Base-by-base conservation (phyloP, 2,888 invertebrate genomes). In the Dryococelus australis region DNA sequence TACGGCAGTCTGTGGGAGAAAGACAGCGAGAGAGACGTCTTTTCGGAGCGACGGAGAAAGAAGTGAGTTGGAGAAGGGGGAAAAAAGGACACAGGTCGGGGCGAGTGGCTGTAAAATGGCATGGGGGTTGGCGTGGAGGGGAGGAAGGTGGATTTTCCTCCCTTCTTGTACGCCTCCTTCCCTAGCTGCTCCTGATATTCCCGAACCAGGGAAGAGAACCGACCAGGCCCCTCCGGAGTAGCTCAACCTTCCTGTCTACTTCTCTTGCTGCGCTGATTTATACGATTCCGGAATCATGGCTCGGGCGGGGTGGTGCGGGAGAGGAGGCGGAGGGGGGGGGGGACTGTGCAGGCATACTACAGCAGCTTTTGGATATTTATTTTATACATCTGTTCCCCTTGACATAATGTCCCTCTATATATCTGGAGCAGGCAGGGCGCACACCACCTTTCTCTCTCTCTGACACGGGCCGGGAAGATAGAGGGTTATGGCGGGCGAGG, bases 361-460 rank as follows among this genome's bases (percentile, higher is more conserved):
- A 65, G 65, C 65, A 65, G 65, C 65, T 65, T 65, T 92, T 92
- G 92, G 93, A 93, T 93, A 93, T 94, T 93, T 94, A 93, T 94
- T 93, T 93, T 93, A 93, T 93, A 93, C 93, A 93, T 93, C 93
- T 93, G 93, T 93, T 93, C 93, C 93, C 93, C 94, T 93, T 94
- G 94, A 94, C 94, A 94, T 94, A 94, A 94, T 94, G 94, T 94
- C 94, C 94, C 93, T 93, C 94, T 94, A 94, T 94, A 94, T 94
- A 94, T 94, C 94, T 94, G 92, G 92, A 65, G 65, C 65, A n/a
- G 24, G 65, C 12, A 8, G 65, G 12, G 47, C 47, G 10, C 12
- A 24, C 65, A 16, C 24, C 65, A 8, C 65, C n/a, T 5, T 24
- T 24, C 10, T 24, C 65, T 65, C 20, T 47, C 13, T 20, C 20